Evolutionary conservation across 2,797 vertebrate genomes (phyloP).

Genomic region (Myiotriccus ornatus): DNA sequence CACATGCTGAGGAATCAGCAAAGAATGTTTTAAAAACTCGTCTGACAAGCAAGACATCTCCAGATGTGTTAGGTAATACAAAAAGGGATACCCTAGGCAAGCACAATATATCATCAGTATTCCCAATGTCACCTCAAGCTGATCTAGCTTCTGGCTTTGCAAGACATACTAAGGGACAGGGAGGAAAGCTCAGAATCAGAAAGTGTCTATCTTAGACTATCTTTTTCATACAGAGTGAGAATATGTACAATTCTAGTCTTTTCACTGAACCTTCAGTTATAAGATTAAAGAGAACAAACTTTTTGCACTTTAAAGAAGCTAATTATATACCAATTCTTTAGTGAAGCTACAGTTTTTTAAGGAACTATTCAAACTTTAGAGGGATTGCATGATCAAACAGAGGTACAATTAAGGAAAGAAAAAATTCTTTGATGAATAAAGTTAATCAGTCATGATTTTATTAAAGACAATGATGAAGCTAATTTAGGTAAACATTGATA

Average conservation of each 20-base stretch:
- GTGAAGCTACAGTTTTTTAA: background rate
- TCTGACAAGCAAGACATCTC: constrained; percentile 8
- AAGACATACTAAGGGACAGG: background rate
- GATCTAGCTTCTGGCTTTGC: background rate
- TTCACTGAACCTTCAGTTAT: background rate
- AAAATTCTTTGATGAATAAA: background rate
- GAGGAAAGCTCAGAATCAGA: background rate
- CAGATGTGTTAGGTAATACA: background rate
- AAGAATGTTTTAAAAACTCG: background rate
- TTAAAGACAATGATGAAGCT: background rate
- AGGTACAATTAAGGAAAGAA: background rate
- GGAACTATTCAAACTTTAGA: background rate
- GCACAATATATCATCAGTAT: background rate
- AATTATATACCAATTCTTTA: background rate
- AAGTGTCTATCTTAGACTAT: background rate
- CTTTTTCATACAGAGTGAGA: background rate
- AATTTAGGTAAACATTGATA: background rate
- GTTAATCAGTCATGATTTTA: background rate
- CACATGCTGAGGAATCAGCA: background rate
- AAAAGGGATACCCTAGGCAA: background rate
- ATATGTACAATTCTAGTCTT: background rate
- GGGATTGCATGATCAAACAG: background rate
- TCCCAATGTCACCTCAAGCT: background rate
- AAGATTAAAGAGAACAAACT: background rate
- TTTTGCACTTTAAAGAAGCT: background rate